Base-by-base conservation (phyloP, 2,888 invertebrate genomes). In the Drosophila seclusa region DNA sequence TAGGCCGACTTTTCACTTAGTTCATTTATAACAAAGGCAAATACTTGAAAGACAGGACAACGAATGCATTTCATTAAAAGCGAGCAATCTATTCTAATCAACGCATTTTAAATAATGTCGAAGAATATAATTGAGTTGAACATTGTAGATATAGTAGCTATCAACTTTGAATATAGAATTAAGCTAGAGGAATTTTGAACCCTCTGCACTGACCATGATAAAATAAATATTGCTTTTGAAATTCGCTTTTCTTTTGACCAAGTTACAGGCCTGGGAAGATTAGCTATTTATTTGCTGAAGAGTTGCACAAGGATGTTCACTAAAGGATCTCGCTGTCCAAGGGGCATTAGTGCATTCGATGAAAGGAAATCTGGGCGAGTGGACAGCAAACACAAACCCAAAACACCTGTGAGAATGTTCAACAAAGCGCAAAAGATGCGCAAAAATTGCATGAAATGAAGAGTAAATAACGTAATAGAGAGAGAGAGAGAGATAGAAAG, bases 381-480 rank as follows among this genome's bases (percentile, higher is more conserved):
- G 87, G 89, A 87, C 89, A 87, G 66, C 75, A 87, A 85, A 85
- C 55, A 89, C 32, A 52, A 83, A 73, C 68, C 21, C 45, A 16
- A 45, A 65, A 68, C 86, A 87, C 86, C 87, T 87, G 87, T 87
- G 89, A 82, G 87, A 87, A 89, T 68, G 69, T 80, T 83, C 83
- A 87, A 89, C 86, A 89, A 78, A 72, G 66, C 76, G 80, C 71
- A 65, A 78, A 71, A 70, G 82, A 83, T 89, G 88, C 72, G 75
- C 83, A 81, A 79, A 80, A 87, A 89, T 87, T 87, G 88, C 90
- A 90, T 87, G 75, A 86, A 78, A 48, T 34, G 36, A 55, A 57
- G 60, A 71, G 71, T 59, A 84, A 82, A 80, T 66, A 84, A 48
- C 34, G 65, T 31, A 45, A 38, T 38, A 38, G 4, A 18, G 18